Percentiles rank a stretch among this genome's conserved stretches.
phyloP scores from a whole-genome alignment of 2,888 invertebrate genomes.

The Bibio marci region DNA sequence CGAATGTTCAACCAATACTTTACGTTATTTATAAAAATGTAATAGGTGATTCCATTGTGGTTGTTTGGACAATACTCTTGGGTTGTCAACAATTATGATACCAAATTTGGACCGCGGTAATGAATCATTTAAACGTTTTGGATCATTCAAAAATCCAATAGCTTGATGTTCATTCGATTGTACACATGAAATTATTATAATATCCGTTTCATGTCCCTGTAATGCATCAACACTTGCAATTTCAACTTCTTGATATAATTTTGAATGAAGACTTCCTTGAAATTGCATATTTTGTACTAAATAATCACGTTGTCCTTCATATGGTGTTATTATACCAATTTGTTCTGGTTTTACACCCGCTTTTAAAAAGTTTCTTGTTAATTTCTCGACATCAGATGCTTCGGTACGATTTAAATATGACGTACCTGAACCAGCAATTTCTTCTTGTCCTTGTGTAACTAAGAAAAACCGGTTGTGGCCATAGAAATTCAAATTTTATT shows the following conservation, averaged over 20 bases:
- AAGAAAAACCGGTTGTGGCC: slow-evolving; percentile 97
- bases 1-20: slow-evolving; percentile 86
- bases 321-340: slow-evolving; percentile 97
- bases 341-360: slow-evolving; percentile 94
- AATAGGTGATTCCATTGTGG: slow-evolving; percentile 96
- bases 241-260: slow-evolving; percentile 95
- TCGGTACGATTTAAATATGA: slow-evolving; percentile 97
- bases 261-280: slow-evolving; percentile 90
- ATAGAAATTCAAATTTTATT: slow-evolving; percentile 89
- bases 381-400: slow-evolving; percentile 95
- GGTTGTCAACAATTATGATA: slow-evolving; percentile 96
- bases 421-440: slow-evolving; percentile 96
- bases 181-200: slow-evolving; percentile 98
- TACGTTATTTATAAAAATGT: slow-evolving; percentile 94
- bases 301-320: slow-evolving; percentile 96
- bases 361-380: slow-evolving; percentile 86
- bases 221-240: slow-evolving; percentile 99
- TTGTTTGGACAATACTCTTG: slow-evolving; percentile 96
- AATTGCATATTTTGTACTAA: slow-evolving; percentile 98
- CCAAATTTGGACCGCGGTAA: slow-evolving; percentile 94
- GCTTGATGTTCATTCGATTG: slow-evolving; percentile 97
- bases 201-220: slow-evolving; percentile 96
- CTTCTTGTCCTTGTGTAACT: slow-evolving; percentile 95
- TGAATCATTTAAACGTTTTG: slow-evolving; percentile 92
- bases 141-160: slow-evolving; percentile 97